Evolutionary conservation across 2,797 vertebrate species (phyloP), one percentile per base, ranked within the genome.

Genomic region (Borostomias antarcticus): DNA sequence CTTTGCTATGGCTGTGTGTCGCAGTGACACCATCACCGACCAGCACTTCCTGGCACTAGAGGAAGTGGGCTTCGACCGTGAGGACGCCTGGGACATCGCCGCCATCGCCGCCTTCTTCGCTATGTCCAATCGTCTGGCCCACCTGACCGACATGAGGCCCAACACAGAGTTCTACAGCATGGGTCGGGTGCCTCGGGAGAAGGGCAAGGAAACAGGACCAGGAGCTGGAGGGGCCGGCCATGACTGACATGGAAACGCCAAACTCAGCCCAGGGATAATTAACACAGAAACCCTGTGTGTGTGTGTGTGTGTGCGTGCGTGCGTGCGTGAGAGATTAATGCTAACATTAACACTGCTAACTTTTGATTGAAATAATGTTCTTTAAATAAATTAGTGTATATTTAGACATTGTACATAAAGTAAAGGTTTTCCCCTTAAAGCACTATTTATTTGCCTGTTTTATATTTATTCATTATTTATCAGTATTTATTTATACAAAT

Each of bases 1-100:
- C 67, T 95, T 95, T 66, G 95, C 93, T 0, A 76, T 95, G 76
- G 89, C 89, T 0, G 68, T 96, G 67, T 95, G 94, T 71, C 89
- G 81, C 35, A 81, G 89, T 0, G 93, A 95, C n/a, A 91, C 89
- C 35, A 89, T 96, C 73, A 94, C 91, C 0, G 92, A 96, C 9
- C 74, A 91, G 68, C 93, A 93, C 70, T 93, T 97, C 61, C 76
- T 72, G 76, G 78, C 90, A 30, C 82, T 96, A 53, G 89, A 94
- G 76, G 80, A 83, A n/a, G 92, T 89, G 0, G 93, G 93, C 8
- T 94, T 97, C 58, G 89, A 93, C 73, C 82, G 70, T 0, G 95
- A 97, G 74, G 94, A 95, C 1, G 90, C 91, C 54, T 96, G 94
- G 95, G 95, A 95, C 79, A 95, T 95, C 13, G 92, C 86, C 13